Base-by-base conservation (phyloP, 1,140 invertebrate genomes). In the Apis dorsata region DNA sequence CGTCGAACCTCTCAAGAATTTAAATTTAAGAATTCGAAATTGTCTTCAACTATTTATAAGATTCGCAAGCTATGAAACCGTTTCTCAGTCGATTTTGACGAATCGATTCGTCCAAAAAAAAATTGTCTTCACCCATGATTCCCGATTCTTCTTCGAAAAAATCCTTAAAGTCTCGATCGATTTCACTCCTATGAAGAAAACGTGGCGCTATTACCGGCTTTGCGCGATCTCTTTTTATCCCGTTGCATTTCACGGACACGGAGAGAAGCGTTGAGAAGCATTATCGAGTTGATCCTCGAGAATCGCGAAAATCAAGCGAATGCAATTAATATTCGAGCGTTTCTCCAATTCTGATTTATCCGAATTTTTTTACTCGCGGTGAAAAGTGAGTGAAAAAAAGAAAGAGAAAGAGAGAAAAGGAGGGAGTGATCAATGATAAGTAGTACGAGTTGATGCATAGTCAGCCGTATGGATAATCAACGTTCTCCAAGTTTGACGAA, bases 171-270 rank as follows among this genome's bases (percentile, higher is more conserved):
- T 60, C 53, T 88, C 89, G 86, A 91, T 91, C 87, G 90, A 91
- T 91, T 91, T 90, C 89, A 89, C 83, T 85, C 81, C 89, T 79
- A 85, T 85, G 86, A 88, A 79, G 76, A 72, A 78, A 74, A 78
- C 80, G 63, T 77, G 75, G 79, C 63, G 83, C 79, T 62, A 84
- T 88, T 82, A 74, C 79, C 75, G 84, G 80, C 75, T 88, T 88
- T 77, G 81, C 73, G 60, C 62, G 68, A 21, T 53, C n/a, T 69
- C 71, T 71, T 44, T 34, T 55, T 81, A 59, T 57, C 72, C 59
- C 34, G 34, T 17, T 17, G 63, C 65, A 49, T 73, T 60, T 15
- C 55, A 24, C 1, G 17, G 60, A 77, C 55, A 24, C 1, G 17
- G 60, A 77, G 65, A 34, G 21, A 69, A 69, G 19, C 10, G 10